These are phyloP conservation scores for Muraenolepis orangiensis DNA, from an alignment of 2,797 vertebrate genomes.

Conservation along the genomic window DNA sequence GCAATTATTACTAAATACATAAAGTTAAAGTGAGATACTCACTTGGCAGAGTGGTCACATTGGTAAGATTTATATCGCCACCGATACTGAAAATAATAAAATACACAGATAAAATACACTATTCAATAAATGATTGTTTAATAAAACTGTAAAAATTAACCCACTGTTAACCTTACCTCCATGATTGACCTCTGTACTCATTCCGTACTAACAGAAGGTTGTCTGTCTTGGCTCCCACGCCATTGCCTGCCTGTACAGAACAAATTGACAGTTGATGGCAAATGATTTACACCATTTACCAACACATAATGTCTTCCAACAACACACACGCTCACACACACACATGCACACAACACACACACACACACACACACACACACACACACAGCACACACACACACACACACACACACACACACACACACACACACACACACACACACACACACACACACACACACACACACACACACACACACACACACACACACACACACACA, in stretches of 20 bases:
- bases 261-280: conserved; percentile 23
- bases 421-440: conserved; percentile 3
- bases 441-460: conserved; percentile 3
- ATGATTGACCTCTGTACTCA: conserved; percentile 88
- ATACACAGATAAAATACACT: conserved; percentile 18
- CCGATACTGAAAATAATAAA: conserved; percentile 77
- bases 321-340: neutral
- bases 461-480: conserved; percentile 5
- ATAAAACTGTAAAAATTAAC: neutral
- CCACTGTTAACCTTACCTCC: conserved; percentile 72
- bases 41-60: conserved; percentile 90
- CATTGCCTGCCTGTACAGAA: conserved; percentile 81
- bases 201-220: conserved; percentile 70
- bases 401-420: neutral
- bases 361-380: conserved; percentile 5
- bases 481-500: conserved; percentile 1
- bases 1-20: neutral
- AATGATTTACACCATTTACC: neutral
- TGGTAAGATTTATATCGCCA: conserved; percentile 77
- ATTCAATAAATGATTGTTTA: conserved; percentile 7
- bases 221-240: conserved; percentile 73
- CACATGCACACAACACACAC: neutral
- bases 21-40: conserved; percentile 54
- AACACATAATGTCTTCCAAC: neutral
- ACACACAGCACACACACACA: conserved; percentile 7